Evolutionary conservation across 2,113 vertebrate species (phyloP), one percentile per base, ranked within the genome.

Genomic region (Neolamprologus devosi): DNA sequence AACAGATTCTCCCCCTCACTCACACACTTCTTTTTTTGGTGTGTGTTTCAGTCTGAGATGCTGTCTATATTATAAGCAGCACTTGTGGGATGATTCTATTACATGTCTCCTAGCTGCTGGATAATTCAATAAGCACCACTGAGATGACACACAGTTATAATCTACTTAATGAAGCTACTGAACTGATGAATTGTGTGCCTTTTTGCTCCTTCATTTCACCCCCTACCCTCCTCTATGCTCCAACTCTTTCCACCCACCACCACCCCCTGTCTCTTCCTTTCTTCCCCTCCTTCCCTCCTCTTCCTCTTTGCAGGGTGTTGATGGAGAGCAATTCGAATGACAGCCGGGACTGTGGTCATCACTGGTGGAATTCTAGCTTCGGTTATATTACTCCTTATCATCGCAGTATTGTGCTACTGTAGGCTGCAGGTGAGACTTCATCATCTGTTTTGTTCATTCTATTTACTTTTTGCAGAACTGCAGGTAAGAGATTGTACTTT

Each of bases 311-410:
- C 90, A 97, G 96, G 96, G 94, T 96, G 96, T 98, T 98, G 97
- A 99, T 99, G 98, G 98, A 99, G 98, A 98, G 95, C 95, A 95
- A 97, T 97, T 97, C 98, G 99, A 97, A 99, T 99, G 99, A 99
- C 99, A 98, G 99, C 99, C 97, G 99, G 98, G 95, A 99, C 99
- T 10, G 99, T 99, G 97, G 99, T 99, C 95, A 99, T 99, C 98
- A 99, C 99, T 94, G 99, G 99, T 92, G 99, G 99, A 97, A 99
- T 99, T 95, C 98, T 99, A 96, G 99, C 99, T 33, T 99, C 99
- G 83, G 97, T 99, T 85, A 99, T 99, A 92, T 97, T 99, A 83
- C 97, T 99, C 21, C 99, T 98, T 92, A 99, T 99, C 95, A 99
- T 99, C 5, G 98, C 98, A 0, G 98, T 99, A 84, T 97, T 99